These are phyloP conservation scores for Zaprionus gabonicus DNA, from an alignment of 1,140 invertebrate genomes.

Conservation along the genomic window DNA sequence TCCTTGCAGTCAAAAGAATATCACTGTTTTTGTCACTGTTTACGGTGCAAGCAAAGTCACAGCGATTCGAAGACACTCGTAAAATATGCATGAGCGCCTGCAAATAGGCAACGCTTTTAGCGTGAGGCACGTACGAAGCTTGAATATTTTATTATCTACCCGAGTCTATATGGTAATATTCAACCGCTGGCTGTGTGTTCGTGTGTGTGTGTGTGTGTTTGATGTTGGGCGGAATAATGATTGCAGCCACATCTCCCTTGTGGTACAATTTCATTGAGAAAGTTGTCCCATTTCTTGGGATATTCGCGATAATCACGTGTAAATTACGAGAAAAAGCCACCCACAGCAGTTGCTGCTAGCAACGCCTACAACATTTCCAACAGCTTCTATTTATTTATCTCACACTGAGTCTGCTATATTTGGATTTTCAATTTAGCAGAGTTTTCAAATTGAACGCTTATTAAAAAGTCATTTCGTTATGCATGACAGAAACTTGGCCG, in stretches of 20 bases:
- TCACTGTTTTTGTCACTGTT: slow-evolving; percentile 8
- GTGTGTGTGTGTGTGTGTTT: background rate
- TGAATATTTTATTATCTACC: slow-evolving; percentile 62
- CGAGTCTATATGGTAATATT: slow-evolving; percentile 40
- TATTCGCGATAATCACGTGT: slow-evolving; percentile 59
- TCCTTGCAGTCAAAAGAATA: background rate
- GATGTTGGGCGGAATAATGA: slow-evolving; percentile 47
- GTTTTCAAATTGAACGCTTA: slow-evolving; percentile 29
- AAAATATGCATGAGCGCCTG: slow-evolving; percentile 54
- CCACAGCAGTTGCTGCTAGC: slow-evolving; percentile 15
- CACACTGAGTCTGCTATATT: slow-evolving; percentile 18
- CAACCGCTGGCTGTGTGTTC: slow-evolving; percentile 6
- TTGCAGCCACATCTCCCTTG: slow-evolving; percentile 11
- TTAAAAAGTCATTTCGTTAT: slow-evolving; percentile 49
- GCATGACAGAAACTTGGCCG: slow-evolving; percentile 17
- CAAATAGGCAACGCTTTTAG: slow-evolving; percentile 54
- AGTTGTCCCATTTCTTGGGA: slow-evolving; percentile 52
- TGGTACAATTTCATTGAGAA: slow-evolving; percentile 39
- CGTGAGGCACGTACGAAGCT: slow-evolving; percentile 50
- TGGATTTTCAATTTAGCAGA: slow-evolving; percentile 45
- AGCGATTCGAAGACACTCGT: slow-evolving; percentile 10
- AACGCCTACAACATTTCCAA: slow-evolving; percentile 23
- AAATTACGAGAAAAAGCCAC: slow-evolving; percentile 38
- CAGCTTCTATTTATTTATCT: slow-evolving; percentile 12
- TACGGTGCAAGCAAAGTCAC: background rate